phyloP scores from a whole-genome alignment of 1,140 invertebrate genomes.

The Ptiloglossa arizonensis region DNA sequence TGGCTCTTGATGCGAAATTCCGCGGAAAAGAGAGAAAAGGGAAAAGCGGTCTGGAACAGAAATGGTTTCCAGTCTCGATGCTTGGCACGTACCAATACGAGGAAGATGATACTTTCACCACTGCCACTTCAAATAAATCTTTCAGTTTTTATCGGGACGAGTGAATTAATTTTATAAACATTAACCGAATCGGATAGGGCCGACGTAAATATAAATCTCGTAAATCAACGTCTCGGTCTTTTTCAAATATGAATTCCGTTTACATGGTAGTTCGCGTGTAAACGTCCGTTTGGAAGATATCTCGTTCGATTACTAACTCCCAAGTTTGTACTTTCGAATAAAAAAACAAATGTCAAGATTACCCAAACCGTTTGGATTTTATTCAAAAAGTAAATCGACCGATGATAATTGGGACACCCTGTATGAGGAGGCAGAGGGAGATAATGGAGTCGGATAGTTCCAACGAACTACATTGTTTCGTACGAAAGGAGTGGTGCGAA shows the following conservation, averaged over 20 bases:
- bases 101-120: constrained; percentile 1
- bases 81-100: constrained; percentile 10
- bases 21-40: not conserved
- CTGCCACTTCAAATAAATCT: constrained; percentile 2
- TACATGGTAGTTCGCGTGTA: not conserved
- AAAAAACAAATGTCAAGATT: no score
- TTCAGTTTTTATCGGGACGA: not conserved
- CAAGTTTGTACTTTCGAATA: no score
- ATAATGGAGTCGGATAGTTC: constrained; percentile 42
- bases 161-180: not conserved
- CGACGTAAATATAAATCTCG: not conserved
- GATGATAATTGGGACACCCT: no score
- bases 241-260: not conserved
- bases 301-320: no score
- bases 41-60: constrained; percentile 11
- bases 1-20: constrained; percentile 21
- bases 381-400: no score
- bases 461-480: constrained; percentile 10
- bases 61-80: constrained; percentile 25
- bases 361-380: no score
- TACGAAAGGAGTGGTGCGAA: constrained; percentile 46
- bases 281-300: no score
- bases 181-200: not conserved
- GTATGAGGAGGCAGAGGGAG: no score
- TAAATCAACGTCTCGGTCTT: not conserved